Percentiles rank a stretch among this genome's conserved stretches.
Conservation (phyloP, 2,888 invertebrate genomes). For the Drosophila suboccidentalis region DNA sequence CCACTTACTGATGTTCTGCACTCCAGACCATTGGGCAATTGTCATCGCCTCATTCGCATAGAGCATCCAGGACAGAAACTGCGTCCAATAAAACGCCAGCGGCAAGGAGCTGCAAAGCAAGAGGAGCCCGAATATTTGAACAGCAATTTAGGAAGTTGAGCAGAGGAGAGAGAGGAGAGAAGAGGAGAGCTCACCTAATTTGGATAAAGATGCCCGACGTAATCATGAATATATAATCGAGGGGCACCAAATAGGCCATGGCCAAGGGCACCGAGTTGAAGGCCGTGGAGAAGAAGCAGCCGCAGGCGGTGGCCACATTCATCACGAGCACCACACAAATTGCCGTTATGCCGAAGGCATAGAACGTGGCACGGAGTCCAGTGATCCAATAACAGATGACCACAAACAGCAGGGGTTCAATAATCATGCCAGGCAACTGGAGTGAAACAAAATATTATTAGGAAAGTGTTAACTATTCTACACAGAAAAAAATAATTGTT, state of each 20-base stretch:
- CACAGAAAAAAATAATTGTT: neutral
- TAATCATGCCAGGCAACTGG: constrained; percentile 93
- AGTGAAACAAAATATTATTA: neutral
- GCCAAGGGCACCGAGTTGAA: constrained; percentile 93
- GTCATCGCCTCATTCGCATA: constrained; percentile 94
- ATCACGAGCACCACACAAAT: constrained; percentile 91
- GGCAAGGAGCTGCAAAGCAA: constrained; percentile 88
- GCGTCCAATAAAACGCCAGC: constrained; percentile 90
- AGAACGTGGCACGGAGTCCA: constrained; percentile 89
- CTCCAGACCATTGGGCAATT: constrained; percentile 92
- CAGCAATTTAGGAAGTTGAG: neutral
- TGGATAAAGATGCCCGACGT: constrained; percentile 94
- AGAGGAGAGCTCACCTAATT: constrained; percentile 88
- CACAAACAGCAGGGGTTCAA: constrained; percentile 94
- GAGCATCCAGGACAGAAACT: constrained; percentile 94
- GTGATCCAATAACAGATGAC: constrained; percentile 94
- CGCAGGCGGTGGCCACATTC: constrained; percentile 94
- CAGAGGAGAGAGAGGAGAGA: too few species aligned
- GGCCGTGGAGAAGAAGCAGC: constrained; percentile 94
- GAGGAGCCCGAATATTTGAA: neutral
- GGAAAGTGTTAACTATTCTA: too few species aligned
- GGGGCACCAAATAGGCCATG: constrained; percentile 93
- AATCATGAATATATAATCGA: constrained; percentile 94
- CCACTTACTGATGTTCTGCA: constrained; percentile 86
- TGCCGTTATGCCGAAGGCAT: constrained; percentile 90